These are phyloP conservation scores for Pluvianellus socialis DNA, from an alignment of 2,113 vertebrate species.

Conservation along the genomic window DNA sequence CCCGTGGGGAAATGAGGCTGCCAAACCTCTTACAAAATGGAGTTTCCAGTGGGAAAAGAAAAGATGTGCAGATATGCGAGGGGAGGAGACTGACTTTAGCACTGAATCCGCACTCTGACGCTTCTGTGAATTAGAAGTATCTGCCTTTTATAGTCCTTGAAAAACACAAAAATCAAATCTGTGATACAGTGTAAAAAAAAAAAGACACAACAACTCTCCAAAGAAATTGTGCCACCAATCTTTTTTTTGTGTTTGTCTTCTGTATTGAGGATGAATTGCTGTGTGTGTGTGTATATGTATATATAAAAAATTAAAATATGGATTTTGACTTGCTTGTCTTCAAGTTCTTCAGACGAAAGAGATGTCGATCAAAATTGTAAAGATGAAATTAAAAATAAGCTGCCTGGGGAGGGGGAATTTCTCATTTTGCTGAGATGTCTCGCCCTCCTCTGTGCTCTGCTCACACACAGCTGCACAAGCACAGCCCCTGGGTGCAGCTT, in stretches of 20 bases:
- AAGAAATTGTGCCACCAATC: constrained; percentile 6
- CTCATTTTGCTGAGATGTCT: background rate
- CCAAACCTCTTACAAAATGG: background rate
- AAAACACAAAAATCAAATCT: constrained; percentile 72
- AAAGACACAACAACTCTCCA: constrained; percentile 20
- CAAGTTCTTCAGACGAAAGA: constrained; percentile 49
- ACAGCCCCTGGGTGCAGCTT: background rate
- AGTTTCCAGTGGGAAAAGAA: constrained; percentile 2
- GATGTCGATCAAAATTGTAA: background rate
- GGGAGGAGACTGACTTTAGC: constrained; percentile 9
- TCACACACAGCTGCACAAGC: background rate
- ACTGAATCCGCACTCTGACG: constrained; percentile 51
- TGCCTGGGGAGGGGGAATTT: background rate
- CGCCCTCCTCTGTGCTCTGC: background rate
- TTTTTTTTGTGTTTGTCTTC: constrained; percentile 58
- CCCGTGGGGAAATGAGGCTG: background rate
- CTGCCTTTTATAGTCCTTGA: constrained; percentile 76
- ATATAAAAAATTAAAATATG: background rate
- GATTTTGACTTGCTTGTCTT: constrained; percentile 54
- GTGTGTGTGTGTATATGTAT: background rate
- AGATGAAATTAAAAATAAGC: background rate
- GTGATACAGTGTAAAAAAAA: constrained; percentile 8
- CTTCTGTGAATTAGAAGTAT: constrained; percentile 73
- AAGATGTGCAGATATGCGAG: background rate
- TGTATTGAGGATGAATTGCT: constrained; percentile 62